Base-by-base conservation (phyloP, 37 sponge, comb jelly and placozoan genomes). In the Halisarca cf. caerulea region DNA sequence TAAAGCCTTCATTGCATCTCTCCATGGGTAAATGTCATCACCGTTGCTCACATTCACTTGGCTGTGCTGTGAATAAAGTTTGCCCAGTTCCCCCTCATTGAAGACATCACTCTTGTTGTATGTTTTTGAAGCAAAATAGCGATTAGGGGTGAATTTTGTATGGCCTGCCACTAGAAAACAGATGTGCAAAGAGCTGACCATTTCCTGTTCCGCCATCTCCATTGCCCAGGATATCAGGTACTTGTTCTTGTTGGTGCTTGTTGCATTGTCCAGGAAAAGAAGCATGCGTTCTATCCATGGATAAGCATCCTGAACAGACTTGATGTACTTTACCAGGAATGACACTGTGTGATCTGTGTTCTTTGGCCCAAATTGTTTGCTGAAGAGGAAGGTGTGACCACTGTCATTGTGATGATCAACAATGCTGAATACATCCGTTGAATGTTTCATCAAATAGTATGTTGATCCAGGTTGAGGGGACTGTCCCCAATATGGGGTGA, bases 81-180 rank as follows among this genome's bases (percentile, higher is more conserved):
- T 23, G 21, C 24, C 33, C 1, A 86, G 66, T 40, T 86, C 79
- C 15, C 30, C 70, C 11, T 42, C 41, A 20, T 32, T 86, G 55
- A 86, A 86, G 15, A 86, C 86, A 86, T 80, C 81, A 42, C 39
- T 24, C 25, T 17, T 28, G 0, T 61, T 79, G 32, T 81, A 86
- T 0, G 87, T 20, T 35, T 57, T 80, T 1, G 53, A 51, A 7
- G 66, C 66, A 59, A 89, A 89, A 2, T 79, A 38, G 11, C 84
- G 69, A 80, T 89, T 85, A 70, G 80, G 81, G 18, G 77, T 80
- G 84, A 89, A 37, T n/a, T 89, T 89, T 5, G 89, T 89, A 79
- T 89, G 85, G 24, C 89, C 89, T 70, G 85, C 80, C 20, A 83
- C 72, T 47, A 84, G 60, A 47, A 87, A 87, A 39, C 62, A 53